Percentiles rank a stretch among this genome's conserved stretches.
Evolutionary conservation across 2,797 vertebrate genomes (phyloP).

Genomic region (Sebastes miniatus): DNA sequence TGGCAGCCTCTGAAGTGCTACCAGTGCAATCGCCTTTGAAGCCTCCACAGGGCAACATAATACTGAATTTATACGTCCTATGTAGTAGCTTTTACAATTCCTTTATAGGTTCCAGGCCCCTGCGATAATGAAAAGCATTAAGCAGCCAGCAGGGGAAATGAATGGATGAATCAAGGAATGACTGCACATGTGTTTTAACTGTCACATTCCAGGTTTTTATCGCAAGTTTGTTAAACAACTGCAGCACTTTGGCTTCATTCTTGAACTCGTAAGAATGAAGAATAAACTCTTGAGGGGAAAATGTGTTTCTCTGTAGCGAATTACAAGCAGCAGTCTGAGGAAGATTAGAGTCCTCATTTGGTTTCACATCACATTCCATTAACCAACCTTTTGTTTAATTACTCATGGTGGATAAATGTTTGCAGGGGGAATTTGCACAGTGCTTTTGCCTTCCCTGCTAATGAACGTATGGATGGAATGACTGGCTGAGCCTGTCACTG

Average conservation of each 20-base stretch:
- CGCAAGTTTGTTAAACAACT: not conserved
- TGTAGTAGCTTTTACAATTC: not conserved
- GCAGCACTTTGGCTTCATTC: not conserved
- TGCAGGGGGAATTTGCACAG: constrained; percentile 10
- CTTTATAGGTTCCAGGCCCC: not conserved
- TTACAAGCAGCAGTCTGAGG: constrained; percentile 4
- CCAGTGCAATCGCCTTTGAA: not conserved
- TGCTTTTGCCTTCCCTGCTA: constrained; percentile 11
- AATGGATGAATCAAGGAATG: constrained; percentile 1
- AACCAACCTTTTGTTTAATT: constrained; percentile 50
- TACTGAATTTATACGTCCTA: not conserved
- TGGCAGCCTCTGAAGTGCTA: not conserved
- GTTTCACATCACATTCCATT: constrained; percentile 45
- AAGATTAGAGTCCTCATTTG: constrained; percentile 42
- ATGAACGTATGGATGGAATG: constrained; percentile 45
- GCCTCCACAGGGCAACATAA: not conserved
- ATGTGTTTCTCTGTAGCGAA: not conserved
- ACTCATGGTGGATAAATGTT: constrained; percentile 48
- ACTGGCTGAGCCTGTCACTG: constrained; percentile 18
- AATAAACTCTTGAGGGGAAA: not conserved
- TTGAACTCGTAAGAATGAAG: not conserved
- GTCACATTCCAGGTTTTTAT: not conserved
- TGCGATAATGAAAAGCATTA: constrained; percentile 16
- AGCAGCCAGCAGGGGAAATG: not conserved
- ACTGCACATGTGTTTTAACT: not conserved